These are phyloP conservation scores for Ecliptopera silaceata DNA, from an alignment of 2,888 invertebrate genomes.

Conservation along the genomic window DNA sequence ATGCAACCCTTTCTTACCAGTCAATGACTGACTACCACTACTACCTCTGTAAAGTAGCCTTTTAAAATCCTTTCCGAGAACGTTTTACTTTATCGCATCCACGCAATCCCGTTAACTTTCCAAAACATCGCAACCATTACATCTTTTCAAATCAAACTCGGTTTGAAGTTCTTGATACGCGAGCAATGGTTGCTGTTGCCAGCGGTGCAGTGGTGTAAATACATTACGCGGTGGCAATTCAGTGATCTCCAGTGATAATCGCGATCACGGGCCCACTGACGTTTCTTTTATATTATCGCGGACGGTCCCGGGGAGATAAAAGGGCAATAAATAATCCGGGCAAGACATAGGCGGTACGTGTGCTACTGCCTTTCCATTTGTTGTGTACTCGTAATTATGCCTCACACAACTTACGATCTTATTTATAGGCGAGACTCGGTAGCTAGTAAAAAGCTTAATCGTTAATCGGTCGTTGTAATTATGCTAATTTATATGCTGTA, in stretches of 20 bases:
- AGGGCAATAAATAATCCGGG: constrained; percentile 75
- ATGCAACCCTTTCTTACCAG: constrained; percentile 62
- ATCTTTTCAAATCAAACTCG: constrained; percentile 9
- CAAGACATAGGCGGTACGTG: constrained; percentile 68
- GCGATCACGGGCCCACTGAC: constrained; percentile 72
- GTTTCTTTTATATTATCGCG: constrained; percentile 80
- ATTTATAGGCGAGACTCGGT: constrained; percentile 45
- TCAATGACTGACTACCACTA: constrained; percentile 71
- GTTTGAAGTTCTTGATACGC: neutral
- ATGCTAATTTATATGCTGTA: constrained; percentile 53
- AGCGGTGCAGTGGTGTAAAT: constrained; percentile 37
- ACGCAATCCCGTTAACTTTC: constrained; percentile 27
- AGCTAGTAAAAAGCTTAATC: constrained; percentile 59
- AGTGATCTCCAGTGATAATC: constrained; percentile 77
- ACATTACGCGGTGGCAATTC: constrained; percentile 60
- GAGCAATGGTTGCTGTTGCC: constrained; percentile 39
- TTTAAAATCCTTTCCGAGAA: constrained; percentile 66
- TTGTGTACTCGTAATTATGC: constrained; percentile 76
- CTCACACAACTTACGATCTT: constrained; percentile 55
- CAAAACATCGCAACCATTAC: constrained; percentile 41
- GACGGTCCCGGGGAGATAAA: constrained; percentile 75
- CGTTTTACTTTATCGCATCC: constrained; percentile 62
- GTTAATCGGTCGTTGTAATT: constrained; percentile 61
- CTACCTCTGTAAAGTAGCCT: constrained; percentile 62
- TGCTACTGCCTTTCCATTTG: constrained; percentile 73